Evolutionary conservation across 2,888 invertebrate species (phyloP).

Genomic region (Ganaspis brasiliensis): DNA sequence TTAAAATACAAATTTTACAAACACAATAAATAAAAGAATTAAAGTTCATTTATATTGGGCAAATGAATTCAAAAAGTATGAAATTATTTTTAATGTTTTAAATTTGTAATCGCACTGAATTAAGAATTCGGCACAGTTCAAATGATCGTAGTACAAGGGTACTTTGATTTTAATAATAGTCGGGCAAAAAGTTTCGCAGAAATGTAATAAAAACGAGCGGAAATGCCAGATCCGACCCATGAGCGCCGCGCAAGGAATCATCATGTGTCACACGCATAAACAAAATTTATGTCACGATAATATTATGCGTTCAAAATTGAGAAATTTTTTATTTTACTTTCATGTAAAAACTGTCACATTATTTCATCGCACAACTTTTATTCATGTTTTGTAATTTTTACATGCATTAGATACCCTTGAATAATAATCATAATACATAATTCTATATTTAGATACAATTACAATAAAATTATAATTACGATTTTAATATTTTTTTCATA

Average conservation of each 20-base stretch:
- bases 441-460: no score
- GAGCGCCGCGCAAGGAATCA: conserved; percentile 18
- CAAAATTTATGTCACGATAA: conserved; percentile 29
- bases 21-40: no score
- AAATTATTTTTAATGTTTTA: no score
- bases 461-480: no score
- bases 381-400: no score
- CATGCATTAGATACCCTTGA: no score
- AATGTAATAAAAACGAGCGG: conserved; percentile 40
- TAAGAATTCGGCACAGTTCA: background rate
- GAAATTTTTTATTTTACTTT: conserved; percentile 18
- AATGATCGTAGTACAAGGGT: background rate
- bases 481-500: no score
- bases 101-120: no score
- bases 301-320: conserved; percentile 30
- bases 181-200: conserved; percentile 33
- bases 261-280: conserved; percentile 21
- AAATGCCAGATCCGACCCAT: conserved; percentile 30
- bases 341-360: background rate
- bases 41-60: no score
- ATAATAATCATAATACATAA: no score
- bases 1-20: no score
- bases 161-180: conserved; percentile 37
- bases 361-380: background rate
- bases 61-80: no score